phyloP scores from a whole-genome alignment of 1,140 invertebrate genomes.

The Trigoniulus corallinus region DNA sequence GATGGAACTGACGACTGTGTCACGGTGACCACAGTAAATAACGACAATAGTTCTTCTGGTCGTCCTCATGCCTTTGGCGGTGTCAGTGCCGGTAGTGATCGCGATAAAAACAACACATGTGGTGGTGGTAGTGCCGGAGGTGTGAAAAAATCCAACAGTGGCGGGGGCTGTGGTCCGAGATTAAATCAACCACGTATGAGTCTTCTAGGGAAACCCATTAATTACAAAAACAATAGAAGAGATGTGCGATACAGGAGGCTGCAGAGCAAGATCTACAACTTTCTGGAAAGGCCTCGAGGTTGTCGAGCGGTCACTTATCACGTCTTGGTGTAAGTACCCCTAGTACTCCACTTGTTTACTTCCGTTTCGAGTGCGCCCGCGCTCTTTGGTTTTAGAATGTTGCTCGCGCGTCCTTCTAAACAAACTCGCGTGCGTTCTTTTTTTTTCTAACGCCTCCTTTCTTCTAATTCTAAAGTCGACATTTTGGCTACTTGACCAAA shows the following conservation, averaged over 20 bases:
- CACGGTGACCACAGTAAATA: too few relatives aligned
- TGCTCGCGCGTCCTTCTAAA: too few relatives aligned
- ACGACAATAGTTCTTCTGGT: too few relatives aligned
- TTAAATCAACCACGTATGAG: slow-evolving; percentile 45
- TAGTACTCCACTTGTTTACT: slow-evolving; percentile 11
- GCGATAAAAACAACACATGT: neutral
- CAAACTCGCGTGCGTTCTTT: too few relatives aligned
- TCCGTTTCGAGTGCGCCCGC: slow-evolving; percentile 11
- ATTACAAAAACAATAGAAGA: slow-evolving; percentile 64
- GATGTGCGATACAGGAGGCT: slow-evolving; percentile 73
- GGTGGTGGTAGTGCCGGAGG: neutral
- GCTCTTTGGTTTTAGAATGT: too few relatives aligned
- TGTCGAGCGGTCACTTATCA: slow-evolving; percentile 72
- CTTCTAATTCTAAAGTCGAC: too few relatives aligned
- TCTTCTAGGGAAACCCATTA: slow-evolving; percentile 74
- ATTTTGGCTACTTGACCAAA: too few relatives aligned
- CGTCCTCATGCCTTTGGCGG: neutral
- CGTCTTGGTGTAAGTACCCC: slow-evolving; percentile 70
- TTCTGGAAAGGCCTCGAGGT: slow-evolving; percentile 76
- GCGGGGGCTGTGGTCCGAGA: neutral
- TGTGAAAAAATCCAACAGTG: too few relatives aligned
- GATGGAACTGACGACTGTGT: neutral
- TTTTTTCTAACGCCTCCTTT: too few relatives aligned
- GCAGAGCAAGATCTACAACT: slow-evolving; percentile 82
- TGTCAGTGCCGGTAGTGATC: neutral